Evolutionary conservation across 1,140 invertebrate genomes (phyloP), one percentile per base, ranked within the genome.

Genomic region (Dendrolimus kikuchii): DNA sequence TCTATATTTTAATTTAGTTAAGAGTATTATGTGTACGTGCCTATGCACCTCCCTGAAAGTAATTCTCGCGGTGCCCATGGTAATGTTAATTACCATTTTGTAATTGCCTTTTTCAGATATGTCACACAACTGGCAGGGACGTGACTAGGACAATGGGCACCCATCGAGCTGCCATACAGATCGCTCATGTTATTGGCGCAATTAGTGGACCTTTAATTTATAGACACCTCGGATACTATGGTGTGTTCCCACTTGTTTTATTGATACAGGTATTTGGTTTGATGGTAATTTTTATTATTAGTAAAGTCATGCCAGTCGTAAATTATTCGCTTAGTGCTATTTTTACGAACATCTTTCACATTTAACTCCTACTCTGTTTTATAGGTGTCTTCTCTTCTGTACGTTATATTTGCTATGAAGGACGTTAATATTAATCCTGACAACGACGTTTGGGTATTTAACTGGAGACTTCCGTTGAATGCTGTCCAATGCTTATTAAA

Each of bases 221-320:
- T 59, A 68, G 80, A 7, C 53, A 64, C 39, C 64, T 87, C 7
- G 86, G 85, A 68, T 87, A 85, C 74, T 78, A 77, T 63, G 84
- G 85, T 71, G 80, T 88, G 68, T 88, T 88, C 65, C 78, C 77
- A 40, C 68, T 88, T 68, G 76, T 79, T 54, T 77, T 88, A 63
- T 71, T 80, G 52, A 66, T 88, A 55, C 82, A 87, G 81, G 86
- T 88, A 81, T 57, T 55, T 64, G 52, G n/a, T 59, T 55, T 63
- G 36, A 55, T 57, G 53, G 48, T 58, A 48, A 3, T 45, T 45
- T 45, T 9, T n/a, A 8, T 45, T 45, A 45, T 42, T 7, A 43
- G 40, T 41, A 6, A 50, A 23, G 23, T 42, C 40, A 42, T 42
- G 7, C 40, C 23, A 36, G 23, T 23, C 23, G 23, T 23, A 23